Percentiles rank a stretch among this genome's conserved stretches.
These are phyloP conservation scores for Corydoras sp. DNA, from an alignment of 2,113 vertebrate species.

Conservation along the genomic window DNA sequence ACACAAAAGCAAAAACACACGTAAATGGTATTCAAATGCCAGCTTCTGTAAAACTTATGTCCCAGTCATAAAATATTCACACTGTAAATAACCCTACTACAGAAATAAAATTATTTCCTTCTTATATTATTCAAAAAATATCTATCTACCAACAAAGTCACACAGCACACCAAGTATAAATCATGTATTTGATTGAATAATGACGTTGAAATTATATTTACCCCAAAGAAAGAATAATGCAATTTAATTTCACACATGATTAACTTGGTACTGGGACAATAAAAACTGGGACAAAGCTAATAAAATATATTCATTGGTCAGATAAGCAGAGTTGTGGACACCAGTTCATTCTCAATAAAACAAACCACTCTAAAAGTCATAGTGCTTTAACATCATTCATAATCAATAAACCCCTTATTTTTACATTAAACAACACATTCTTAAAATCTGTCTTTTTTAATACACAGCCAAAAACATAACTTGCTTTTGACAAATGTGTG, in stretches of 20 bases:
- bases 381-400: too few relatives aligned
- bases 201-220: background rate
- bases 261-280: background rate
- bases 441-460: too few relatives aligned
- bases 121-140: slow-evolving; percentile 68
- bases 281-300: background rate
- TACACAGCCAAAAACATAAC: too few relatives aligned
- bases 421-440: too few relatives aligned
- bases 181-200: slow-evolving; percentile 18
- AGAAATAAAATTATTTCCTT: slow-evolving; percentile 67
- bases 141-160: slow-evolving; percentile 34
- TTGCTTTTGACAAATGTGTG: too few relatives aligned
- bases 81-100: slow-evolving; percentile 52
- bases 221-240: too few relatives aligned
- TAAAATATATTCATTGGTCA: background rate
- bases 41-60: slow-evolving; percentile 42
- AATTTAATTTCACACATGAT: too few relatives aligned
- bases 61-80: slow-evolving; percentile 31
- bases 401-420: too few relatives aligned
- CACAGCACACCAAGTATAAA: slow-evolving; percentile 37
- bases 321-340: background rate
- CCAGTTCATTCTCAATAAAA: background rate
- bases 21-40: slow-evolving; percentile 42
- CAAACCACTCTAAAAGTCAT: background rate
- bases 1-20: slow-evolving; percentile 47